Conservation (phyloP, 2,113 vertebrate species). For the Sciurus niger region DNA sequence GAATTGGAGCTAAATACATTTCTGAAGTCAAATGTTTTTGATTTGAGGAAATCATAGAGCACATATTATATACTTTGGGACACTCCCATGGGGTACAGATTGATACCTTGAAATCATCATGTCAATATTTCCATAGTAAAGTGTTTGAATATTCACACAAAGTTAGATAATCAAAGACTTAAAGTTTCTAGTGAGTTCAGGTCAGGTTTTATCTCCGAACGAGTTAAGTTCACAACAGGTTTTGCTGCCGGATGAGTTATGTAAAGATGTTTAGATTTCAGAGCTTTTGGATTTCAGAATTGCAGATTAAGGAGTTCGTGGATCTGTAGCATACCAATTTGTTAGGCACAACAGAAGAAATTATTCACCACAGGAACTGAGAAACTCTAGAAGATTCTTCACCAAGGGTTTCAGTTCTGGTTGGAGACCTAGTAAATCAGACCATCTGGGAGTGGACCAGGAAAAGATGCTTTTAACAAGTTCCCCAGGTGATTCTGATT, state of each 20-base stretch:
- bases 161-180: slow-evolving; percentile 41
- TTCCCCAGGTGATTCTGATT: slow-evolving; percentile 22
- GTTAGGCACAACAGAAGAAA: slow-evolving; percentile 1
- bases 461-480: slow-evolving; percentile 61
- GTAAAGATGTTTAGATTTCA: slow-evolving; percentile 52
- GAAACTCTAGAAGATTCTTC: slow-evolving; percentile 66
- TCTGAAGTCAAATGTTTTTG: slow-evolving; percentile 38
- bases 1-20: slow-evolving; percentile 52
- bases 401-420: slow-evolving; percentile 43
- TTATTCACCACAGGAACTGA: slow-evolving; percentile 33
- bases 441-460: background rate
- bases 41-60: background rate
- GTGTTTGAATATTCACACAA: background rate
- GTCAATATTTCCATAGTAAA: slow-evolving; percentile 46
- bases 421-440: slow-evolving; percentile 67
- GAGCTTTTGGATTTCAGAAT: slow-evolving; percentile 63
- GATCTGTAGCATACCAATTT: slow-evolving; percentile 31
- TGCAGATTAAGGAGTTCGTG: slow-evolving; percentile 54
- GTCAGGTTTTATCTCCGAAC: slow-evolving; percentile 8
- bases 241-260: slow-evolving; percentile 52
- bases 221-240: slow-evolving; percentile 5
- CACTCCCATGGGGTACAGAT: background rate
- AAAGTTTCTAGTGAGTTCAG: slow-evolving; percentile 21
- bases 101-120: background rate
- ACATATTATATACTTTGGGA: slow-evolving; percentile 47